phyloP scores from a whole-genome alignment of 2,797 vertebrate genomes.

The Muscicapa striata region DNA sequence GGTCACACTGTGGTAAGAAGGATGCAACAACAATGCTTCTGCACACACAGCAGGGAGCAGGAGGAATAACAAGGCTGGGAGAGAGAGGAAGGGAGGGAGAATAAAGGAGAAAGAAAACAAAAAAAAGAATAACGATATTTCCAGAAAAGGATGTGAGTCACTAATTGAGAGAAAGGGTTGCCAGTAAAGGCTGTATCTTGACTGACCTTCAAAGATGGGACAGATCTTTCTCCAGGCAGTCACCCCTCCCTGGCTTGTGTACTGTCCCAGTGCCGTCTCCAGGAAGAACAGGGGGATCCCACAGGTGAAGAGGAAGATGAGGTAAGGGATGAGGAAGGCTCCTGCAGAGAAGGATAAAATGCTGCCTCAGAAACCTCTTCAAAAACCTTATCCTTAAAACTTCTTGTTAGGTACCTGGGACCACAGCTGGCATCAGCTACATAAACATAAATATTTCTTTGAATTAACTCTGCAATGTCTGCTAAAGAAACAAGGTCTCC shows the following conservation, averaged over 20 bases:
- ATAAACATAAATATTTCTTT: neutral
- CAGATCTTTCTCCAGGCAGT: slow-evolving; percentile 96
- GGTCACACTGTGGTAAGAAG: neutral
- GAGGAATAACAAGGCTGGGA: neutral
- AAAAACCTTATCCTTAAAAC: neutral
- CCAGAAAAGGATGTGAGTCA: neutral
- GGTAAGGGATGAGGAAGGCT: slow-evolving; percentile 93
- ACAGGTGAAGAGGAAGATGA: slow-evolving; percentile 88
- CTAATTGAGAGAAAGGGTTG: neutral
- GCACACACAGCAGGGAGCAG: neutral
- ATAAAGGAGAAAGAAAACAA: neutral
- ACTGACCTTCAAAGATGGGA: slow-evolving; percentile 91
- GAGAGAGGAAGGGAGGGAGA: neutral
- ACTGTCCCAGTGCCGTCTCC: slow-evolving; percentile 93
- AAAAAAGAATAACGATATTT: neutral
- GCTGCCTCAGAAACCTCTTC: neutral
- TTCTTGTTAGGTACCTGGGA: neutral
- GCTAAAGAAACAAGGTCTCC: neutral
- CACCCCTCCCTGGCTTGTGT: slow-evolving; percentile 90
- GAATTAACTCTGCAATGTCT: neutral
- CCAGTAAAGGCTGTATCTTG: neutral
- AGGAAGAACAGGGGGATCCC: slow-evolving; percentile 93
- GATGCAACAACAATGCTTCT: neutral
- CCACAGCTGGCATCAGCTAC: neutral
- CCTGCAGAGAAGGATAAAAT: slow-evolving; percentile 71